Evolutionary conservation across 2,888 invertebrate genomes (phyloP).

Genomic region (Lumbricus terrestris): DNA sequence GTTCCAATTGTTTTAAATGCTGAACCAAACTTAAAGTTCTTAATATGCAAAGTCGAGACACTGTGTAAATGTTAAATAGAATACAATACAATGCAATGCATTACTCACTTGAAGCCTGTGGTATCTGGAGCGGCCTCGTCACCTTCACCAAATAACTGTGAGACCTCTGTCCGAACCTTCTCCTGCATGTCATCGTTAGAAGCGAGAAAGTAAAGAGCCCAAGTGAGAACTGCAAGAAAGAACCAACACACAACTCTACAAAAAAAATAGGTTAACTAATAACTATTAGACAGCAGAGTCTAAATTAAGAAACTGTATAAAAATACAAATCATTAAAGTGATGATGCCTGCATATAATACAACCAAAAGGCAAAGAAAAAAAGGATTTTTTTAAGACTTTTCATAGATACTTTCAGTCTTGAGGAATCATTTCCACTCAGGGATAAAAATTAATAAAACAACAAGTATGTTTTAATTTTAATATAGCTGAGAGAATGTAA

Average conservation of each 20-base stretch:
- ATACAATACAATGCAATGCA: neutral
- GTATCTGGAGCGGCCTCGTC: slow-evolving; percentile 30
- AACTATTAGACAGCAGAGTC: neutral
- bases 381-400: neutral
- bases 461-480: neutral
- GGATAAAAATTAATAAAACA: neutral
- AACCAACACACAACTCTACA: neutral
- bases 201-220: slow-evolving; percentile 58
- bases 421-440: neutral
- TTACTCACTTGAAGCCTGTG: slow-evolving; percentile 45
- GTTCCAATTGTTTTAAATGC: neutral
- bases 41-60: neutral
- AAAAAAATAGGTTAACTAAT: neutral
- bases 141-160: neutral
- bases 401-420: neutral
- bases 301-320: neutral
- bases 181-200: slow-evolving; percentile 54
- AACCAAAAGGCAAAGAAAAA: neutral
- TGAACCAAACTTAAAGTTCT: neutral
- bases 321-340: neutral
- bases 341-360: neutral
- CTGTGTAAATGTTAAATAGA: no score
- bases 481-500: neutral
- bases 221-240: slow-evolving; percentile 53
- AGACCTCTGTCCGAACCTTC: slow-evolving; percentile 50